These are phyloP conservation scores for Trochalopteron elliotii DNA, from an alignment of 2,113 vertebrate genomes.

Conservation along the genomic window DNA sequence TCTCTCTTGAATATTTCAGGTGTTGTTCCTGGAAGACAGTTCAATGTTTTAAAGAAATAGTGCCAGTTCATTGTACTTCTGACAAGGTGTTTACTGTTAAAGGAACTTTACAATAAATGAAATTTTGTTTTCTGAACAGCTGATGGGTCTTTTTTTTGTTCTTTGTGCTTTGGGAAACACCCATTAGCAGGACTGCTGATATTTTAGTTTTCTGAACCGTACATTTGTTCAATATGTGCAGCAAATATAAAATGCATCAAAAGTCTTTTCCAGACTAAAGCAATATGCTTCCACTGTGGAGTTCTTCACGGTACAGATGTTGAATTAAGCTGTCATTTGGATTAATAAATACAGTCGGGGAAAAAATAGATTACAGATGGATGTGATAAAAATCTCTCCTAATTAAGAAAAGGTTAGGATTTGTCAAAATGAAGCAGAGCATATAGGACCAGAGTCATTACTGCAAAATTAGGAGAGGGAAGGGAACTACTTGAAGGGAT, in stretches of 20 bases:
- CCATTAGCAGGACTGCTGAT: not conserved
- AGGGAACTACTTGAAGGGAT: not conserved
- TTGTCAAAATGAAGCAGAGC: not conserved
- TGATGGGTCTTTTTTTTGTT: not conserved
- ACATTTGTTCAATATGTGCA: not conserved
- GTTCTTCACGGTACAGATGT: not conserved
- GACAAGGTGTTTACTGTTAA: not conserved
- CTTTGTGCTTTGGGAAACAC: not conserved
- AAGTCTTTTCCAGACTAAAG: not conserved
- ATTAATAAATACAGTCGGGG: not conserved
- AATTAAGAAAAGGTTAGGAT: not conserved
- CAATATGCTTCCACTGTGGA: not conserved
- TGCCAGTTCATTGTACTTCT: constrained; percentile 1
- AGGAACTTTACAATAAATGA: constrained; percentile 11
- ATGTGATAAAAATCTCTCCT: not conserved
- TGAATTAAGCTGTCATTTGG: not conserved
- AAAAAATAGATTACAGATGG: not conserved
- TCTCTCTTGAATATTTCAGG: not conserved
- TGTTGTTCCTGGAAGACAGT: not conserved
- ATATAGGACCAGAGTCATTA: not conserved
- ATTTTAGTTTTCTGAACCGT: not conserved
- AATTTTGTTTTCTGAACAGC: not conserved
- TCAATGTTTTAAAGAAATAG: not conserved
- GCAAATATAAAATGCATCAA: not conserved
- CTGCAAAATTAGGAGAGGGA: not conserved